Conservation (phyloP, 2,113 vertebrate species). For the Salvelinus alpinus region DNA sequence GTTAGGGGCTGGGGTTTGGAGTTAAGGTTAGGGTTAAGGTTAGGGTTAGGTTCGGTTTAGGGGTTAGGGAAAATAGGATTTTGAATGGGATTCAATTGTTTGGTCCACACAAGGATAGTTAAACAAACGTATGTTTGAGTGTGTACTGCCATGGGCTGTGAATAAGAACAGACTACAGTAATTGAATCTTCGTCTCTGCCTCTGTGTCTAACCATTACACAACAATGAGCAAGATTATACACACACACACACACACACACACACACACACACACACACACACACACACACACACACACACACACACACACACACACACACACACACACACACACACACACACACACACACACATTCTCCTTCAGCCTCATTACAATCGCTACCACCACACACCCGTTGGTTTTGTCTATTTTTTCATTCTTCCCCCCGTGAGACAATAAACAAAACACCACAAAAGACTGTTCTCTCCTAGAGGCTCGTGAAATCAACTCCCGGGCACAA, state of each 20-base stretch:
- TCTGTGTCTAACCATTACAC: slow-evolving; percentile 43
- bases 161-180: slow-evolving; percentile 75
- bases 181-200: slow-evolving; percentile 77
- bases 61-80: too few relatives aligned
- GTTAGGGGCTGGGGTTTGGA: too few relatives aligned
- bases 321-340: too few relatives aligned
- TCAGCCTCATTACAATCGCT: slow-evolving; percentile 71
- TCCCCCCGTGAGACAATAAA: slow-evolving; percentile 51
- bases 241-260: too few relatives aligned
- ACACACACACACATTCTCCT: slow-evolving; percentile 19
- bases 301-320: slow-evolving; percentile 5
- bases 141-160: slow-evolving; percentile 61
- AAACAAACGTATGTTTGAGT: neutral
- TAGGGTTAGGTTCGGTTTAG: too few relatives aligned
- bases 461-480: slow-evolving; percentile 40
- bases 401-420: slow-evolving; percentile 33
- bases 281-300: slow-evolving; percentile 1
- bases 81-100: too few relatives aligned
- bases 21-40: too few relatives aligned
- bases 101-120: too few relatives aligned
- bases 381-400: slow-evolving; percentile 44
- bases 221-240: too few relatives aligned
- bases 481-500: slow-evolving; percentile 21
- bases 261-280: neutral
- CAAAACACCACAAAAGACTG: slow-evolving; percentile 8